Evolutionary conservation across 1,140 invertebrate species (phyloP).

Genomic region (Dendrolimus punctatus): DNA sequence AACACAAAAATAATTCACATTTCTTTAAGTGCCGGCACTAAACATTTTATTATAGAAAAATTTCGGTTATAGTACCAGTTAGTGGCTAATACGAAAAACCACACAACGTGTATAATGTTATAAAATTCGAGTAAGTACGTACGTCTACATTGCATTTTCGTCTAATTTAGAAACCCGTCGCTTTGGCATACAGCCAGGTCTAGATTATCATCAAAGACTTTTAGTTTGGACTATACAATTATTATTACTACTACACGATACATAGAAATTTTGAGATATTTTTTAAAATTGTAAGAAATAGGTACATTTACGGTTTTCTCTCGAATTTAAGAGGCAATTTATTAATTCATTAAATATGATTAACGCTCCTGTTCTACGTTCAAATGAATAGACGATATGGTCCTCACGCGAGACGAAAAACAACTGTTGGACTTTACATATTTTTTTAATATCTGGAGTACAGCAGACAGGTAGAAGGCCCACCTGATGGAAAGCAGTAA

Average conservation of each 20-base stretch:
- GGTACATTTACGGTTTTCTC: no score
- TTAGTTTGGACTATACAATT: conserved; percentile 12
- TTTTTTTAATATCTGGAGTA: no score
- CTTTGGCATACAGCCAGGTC: conserved; percentile 24
- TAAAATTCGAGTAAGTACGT: conserved; percentile 13
- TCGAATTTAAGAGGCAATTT: no score
- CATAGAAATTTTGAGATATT: conserved; percentile 6
- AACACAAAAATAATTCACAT: conserved; percentile 5
- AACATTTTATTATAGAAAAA: conserved; percentile 6
- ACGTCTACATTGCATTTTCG: conserved; percentile 29
- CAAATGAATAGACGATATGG: no score
- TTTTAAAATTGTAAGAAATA: background rate
- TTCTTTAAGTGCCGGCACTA: conserved; percentile 1
- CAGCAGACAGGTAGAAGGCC: no score
- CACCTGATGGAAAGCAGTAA: no score
- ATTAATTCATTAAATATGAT: no score
- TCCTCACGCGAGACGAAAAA: no score
- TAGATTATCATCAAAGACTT: conserved; percentile 32
- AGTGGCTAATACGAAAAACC: conserved; percentile 5
- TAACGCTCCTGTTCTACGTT: no score
- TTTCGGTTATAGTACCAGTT: conserved; percentile 6
- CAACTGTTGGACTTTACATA: no score
- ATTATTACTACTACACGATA: conserved; percentile 7
- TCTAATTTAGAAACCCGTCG: conserved; percentile 29
- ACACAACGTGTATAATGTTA: conserved; percentile 11